These are phyloP conservation scores for Sebastiscus albofasciatus DNA, from an alignment of 2,797 vertebrate genomes.

Conservation along the genomic window DNA sequence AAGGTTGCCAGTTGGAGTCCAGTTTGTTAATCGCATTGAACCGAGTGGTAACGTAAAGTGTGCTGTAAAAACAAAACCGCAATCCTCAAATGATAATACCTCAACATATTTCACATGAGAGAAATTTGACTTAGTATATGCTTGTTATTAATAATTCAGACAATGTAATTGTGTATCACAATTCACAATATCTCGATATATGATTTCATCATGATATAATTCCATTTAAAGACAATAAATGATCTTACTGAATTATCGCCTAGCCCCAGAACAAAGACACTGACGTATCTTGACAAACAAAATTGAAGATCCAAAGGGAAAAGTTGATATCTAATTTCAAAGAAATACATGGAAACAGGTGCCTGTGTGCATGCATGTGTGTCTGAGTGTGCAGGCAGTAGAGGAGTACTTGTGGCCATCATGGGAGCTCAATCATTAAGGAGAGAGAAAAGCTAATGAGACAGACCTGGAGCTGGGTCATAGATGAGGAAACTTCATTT, in stretches of 20 bases:
- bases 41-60: not conserved
- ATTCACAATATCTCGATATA: too few relatives aligned
- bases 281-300: slow-evolving; percentile 2
- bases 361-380: not conserved
- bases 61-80: too few relatives aligned
- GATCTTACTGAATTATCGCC: not conserved
- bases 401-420: slow-evolving; percentile 14
- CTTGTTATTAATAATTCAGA: too few relatives aligned
- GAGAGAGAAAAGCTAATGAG: slow-evolving; percentile 58
- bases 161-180: too few relatives aligned
- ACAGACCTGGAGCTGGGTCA: slow-evolving; percentile 50
- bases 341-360: slow-evolving; percentile 15
- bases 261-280: not conserved
- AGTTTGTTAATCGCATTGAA: not conserved
- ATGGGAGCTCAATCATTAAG: slow-evolving; percentile 38
- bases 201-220: not conserved
- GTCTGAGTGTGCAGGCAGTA: not conserved
- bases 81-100: too few relatives aligned
- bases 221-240: not conserved
- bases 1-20: too few relatives aligned
- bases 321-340: slow-evolving; percentile 31
- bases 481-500: slow-evolving; percentile 61
- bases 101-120: too few relatives aligned
- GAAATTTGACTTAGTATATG: too few relatives aligned
- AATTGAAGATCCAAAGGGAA: not conserved